Evolutionary conservation across 1,140 invertebrate genomes (phyloP).

Genomic region (Bombus vancouverensis): DNA sequence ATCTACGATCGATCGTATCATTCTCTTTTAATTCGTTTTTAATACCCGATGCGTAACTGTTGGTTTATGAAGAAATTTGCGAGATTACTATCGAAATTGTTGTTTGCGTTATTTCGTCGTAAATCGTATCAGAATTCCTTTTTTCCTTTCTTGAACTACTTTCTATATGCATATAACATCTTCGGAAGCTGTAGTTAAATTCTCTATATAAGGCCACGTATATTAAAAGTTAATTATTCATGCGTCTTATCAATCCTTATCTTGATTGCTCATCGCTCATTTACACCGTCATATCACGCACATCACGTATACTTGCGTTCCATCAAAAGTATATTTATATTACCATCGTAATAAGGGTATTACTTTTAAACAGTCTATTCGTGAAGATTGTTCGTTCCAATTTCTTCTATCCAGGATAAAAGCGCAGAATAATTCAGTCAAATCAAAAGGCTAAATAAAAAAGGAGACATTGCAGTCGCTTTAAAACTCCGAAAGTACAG

Average conservation of each 20-base stretch:
- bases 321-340: background rate
- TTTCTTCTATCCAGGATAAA: background rate
- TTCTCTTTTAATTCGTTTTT: background rate
- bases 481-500: too few species aligned
- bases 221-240: background rate
- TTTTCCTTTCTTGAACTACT: background rate
- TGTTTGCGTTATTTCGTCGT: background rate
- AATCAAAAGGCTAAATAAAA: too few species aligned
- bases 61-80: background rate
- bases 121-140: background rate
- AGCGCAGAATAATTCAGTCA: too few species aligned
- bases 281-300: background rate
- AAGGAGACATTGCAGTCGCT: too few species aligned
- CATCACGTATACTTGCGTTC: background rate
- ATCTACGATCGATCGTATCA: background rate
- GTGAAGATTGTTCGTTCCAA: background rate
- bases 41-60: background rate
- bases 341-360: background rate
- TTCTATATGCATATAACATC: background rate
- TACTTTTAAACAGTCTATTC: background rate
- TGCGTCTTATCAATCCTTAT: background rate
- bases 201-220: background rate
- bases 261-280: background rate
- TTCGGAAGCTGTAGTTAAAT: background rate
- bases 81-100: background rate